A percentile compares a stretch with the other conserved stretches of the same genome.
These are phyloP conservation scores for Hemichromis elongatus DNA, from an alignment of 2,113 vertebrate species.

Conservation along the genomic window DNA sequence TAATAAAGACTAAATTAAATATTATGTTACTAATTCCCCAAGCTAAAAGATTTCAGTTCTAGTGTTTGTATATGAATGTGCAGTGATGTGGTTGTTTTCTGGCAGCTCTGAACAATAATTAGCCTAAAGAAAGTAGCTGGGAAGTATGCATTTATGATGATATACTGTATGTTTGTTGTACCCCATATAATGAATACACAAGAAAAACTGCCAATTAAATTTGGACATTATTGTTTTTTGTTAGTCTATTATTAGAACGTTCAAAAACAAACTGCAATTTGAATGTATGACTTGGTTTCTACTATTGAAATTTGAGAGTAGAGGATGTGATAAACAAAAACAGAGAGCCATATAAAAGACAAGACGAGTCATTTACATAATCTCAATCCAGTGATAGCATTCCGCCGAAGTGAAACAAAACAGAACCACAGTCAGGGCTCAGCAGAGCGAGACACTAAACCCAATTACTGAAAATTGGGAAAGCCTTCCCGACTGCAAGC, in stretches of 20 bases:
- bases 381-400: slow-evolving; percentile 11
- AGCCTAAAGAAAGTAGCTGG: neutral
- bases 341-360: neutral
- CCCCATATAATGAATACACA: neutral
- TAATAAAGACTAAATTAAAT: neutral
- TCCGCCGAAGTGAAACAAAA: slow-evolving; percentile 36
- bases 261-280: neutral
- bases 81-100: fast-evolving
- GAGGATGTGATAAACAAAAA: slow-evolving; percentile 2
- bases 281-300: neutral
- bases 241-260: neutral
- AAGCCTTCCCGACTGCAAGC: slow-evolving; percentile 13
- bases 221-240: neutral
- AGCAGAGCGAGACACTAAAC: slow-evolving; percentile 42
- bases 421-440: slow-evolving; percentile 40
- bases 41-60: neutral
- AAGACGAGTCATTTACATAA: slow-evolving; percentile 45
- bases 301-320: neutral
- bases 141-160: neutral
- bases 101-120: neutral
- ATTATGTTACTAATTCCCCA: neutral
- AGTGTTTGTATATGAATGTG: neutral
- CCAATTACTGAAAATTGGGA: slow-evolving; percentile 40
- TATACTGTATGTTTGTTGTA: neutral
- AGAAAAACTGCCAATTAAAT: neutral